Evolutionary conservation across 2,888 invertebrate species (phyloP), one percentile per base, ranked within the genome.

Genomic region (Coecobrya sp.): DNA sequence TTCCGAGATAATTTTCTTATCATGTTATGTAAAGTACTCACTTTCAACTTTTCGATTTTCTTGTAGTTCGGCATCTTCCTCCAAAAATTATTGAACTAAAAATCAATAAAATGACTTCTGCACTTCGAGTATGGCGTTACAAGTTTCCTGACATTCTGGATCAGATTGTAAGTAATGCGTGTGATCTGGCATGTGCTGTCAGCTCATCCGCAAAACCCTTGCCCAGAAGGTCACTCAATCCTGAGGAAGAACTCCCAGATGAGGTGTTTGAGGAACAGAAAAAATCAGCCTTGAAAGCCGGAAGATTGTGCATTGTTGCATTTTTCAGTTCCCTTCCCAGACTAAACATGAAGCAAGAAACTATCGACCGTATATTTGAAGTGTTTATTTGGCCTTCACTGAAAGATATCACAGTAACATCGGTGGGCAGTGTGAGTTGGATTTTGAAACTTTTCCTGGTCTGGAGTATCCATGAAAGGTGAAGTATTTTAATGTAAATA

Each of bases 391-490:
- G 98, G 97, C 98, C 98, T 0, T 95, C 96, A 98, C 89, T 96
- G 97, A 13, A 98, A 11, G 91, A 94, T 19, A 73, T 93, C 7
- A 84, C 86, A 0, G 13, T 36, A 49, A 89, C 89, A n/a, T 92
- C 91, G 0, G 89, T 79, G 8, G 93, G 92, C 8, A 89, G 93
- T 62, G 73, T 92, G 13, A 94, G 93, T 79, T 94, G 94, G 94
- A 89, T 99, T 86, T 96, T 99, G 22, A 98, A 97, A 95, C 96
- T 99, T n/a, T 96, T 99, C 25, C 96, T 97, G 42, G 96, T 96
- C 0, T 99, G 99, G 98, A 97, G 98, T 93, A 97, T 97, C 87
- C 97, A 98, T 96, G 97, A 98, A 0, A 97, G 97, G 95, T 96
- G 19, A 55, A 27, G n/a, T n/a, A n/a, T n/a, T n/a, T 3, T 79